These are phyloP conservation scores for Spilosoma lubricipeda DNA, from an alignment of 2,888 invertebrate genomes.

Conservation along the genomic window DNA sequence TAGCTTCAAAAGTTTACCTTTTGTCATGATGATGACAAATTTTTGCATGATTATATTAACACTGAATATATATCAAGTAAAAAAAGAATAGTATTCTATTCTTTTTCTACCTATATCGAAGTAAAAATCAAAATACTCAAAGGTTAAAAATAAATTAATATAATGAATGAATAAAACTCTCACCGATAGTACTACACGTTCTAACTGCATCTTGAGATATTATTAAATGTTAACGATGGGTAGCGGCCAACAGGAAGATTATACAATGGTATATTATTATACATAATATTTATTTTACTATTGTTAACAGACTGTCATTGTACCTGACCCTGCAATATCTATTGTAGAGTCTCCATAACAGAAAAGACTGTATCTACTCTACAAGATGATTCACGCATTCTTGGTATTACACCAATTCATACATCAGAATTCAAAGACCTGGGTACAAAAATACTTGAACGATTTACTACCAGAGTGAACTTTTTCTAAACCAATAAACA, in stretches of 20 bases:
- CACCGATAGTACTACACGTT: not conserved
- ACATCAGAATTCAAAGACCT: not conserved
- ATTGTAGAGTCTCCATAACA: not conserved
- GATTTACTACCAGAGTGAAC: no score
- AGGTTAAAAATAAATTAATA: no score
- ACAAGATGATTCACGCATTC: not conserved
- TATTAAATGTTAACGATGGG: not conserved
- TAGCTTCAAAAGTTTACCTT: no score
- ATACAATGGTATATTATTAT: not conserved
- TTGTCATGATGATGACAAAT: no score
- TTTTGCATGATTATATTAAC: no score
- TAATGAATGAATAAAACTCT: not conserved
- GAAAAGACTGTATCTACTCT: not conserved
- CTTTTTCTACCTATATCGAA: no score
- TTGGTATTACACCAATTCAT: not conserved
- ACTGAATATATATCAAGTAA: no score
- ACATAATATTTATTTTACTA: not conserved
- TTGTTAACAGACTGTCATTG: not conserved
- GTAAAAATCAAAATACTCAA: no score
- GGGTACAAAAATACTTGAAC: not conserved
- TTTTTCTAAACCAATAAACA: no score
- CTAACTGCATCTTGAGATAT: slow-evolving; percentile 1
- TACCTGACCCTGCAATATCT: not conserved
- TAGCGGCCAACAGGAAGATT: not conserved
- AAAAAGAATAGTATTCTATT: no score